Evolutionary conservation across 2,888 invertebrate genomes (phyloP), one percentile per base, ranked within the genome.

Genomic region (Choristoneura rosaceana): DNA sequence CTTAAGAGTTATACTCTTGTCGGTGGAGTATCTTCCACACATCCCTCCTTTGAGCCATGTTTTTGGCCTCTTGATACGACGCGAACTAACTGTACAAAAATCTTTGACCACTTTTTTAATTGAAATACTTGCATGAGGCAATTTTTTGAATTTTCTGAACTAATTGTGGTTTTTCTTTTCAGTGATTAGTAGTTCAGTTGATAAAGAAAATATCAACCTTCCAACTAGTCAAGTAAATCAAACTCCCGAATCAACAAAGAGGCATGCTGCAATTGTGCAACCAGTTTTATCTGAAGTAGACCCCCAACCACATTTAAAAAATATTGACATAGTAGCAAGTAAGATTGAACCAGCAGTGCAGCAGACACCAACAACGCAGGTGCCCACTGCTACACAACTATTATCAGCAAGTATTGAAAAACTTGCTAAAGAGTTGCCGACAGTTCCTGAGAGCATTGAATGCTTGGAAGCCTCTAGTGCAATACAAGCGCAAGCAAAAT

Each of bases 371-470:
- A 76, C 79, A 71, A 69, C 74, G 58, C 78, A 79, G 74, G 69
- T 75, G 50, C 89, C 87, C 66, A 90, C 92, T 82, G 86, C 93
- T 75, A 92, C 91, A 75, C 90, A 93, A 78, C 77, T 92, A 62
- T 83, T 93, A 66, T 88, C 91, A 74, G 92, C 92, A 74, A 91
- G 93, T 78, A 91, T 93, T 77, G 93, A 94, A 74, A 93, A 93
- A 78, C 78, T 90, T 80, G 91, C 89, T 7, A 90, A 90, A 77
- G 92, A 92, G 66, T 83, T 86, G 61, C 78, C 82, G 50, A 17
- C 79, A 64, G 61, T 60, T 38, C 70, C 79, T n/a, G 84, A 85
- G 73, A 79, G 76, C 69, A 73, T 73, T 69, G 87, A 90, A 77
- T 79, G 79, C 66, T 90, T 82, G 79, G 88, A 88, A 81, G 80